Base-by-base conservation (phyloP, 2,113 vertebrate species). In the Protobothrops flavoviridis region DNA sequence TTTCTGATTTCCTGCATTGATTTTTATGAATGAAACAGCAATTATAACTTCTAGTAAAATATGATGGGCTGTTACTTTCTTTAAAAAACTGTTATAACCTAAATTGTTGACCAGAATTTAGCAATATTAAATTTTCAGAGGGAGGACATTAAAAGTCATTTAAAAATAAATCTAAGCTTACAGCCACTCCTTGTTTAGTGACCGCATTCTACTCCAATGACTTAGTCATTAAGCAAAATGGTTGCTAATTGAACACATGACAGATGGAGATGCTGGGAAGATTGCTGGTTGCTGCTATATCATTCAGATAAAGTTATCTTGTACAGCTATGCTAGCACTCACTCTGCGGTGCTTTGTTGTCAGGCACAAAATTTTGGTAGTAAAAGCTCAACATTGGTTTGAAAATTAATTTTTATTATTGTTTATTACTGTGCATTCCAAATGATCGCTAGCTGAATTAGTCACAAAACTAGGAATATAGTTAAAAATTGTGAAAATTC, bases 121-220 rank as follows among this genome's bases (percentile, higher is more conserved):
- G 69, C 23, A 0, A 3, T 0, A 85, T 91, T 93, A 45, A 52
- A 74, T 93, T 94, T 91, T 88, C 56, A 92, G 92, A 92, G 11
- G 29, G 92, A 92, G 11, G 29, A 69, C 17, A 3, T 94, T 93
- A 92, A 87, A 88, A 45, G 85, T 45, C 74, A 50, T n/a, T 86
- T 81, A 52, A 24, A 43, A 43, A 45, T 39, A 0, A 0, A 94
- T 91, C 88, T 59, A 94, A 89, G 64, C 88, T 50, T 93, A 74
- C 33, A 74, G 13, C 69, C 69, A 74, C n/a, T 74, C n/a, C 15
- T 74, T 33, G 15, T 74, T 74, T 39, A 74, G 69, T 74, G n/a
- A 74, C n/a, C 5, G 1, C n/a, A 33, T 74, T 74, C 69, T 33
- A 17, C 13, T 74, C 69, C 69, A 74, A 39, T 33, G n/a, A 74